Conservation (phyloP, 2,888 invertebrate species). For the Rhamnusium bicolor region DNA sequence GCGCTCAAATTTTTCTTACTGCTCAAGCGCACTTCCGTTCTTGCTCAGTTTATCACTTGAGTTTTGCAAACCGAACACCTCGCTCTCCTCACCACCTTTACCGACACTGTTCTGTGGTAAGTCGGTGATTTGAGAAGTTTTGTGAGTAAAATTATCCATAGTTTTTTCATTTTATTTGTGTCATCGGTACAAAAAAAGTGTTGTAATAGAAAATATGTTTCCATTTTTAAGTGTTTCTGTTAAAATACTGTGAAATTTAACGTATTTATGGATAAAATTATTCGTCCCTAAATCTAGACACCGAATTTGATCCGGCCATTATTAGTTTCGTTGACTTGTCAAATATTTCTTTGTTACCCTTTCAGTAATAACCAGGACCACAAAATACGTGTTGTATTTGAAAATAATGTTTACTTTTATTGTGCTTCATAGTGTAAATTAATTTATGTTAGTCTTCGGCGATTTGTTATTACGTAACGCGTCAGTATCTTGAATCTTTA, state of each 20-base stretch:
- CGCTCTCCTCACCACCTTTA: constrained; percentile 35
- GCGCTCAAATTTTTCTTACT: background rate
- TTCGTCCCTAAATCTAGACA: constrained; percentile 38
- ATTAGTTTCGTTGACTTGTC: constrained; percentile 20
- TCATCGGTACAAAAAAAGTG: constrained; percentile 47
- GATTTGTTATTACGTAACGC: constrained; percentile 41
- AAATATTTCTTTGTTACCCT: constrained; percentile 24
- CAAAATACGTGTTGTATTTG: background rate
- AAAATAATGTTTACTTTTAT: constrained; percentile 4
- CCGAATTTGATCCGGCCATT: constrained; percentile 33
- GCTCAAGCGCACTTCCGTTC: constrained; percentile 25
- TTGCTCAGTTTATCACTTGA: constrained; percentile 24
- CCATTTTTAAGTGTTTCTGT: constrained; percentile 27
- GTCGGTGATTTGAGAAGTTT: constrained; percentile 73
- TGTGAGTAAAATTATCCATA: constrained; percentile 53
- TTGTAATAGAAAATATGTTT: constrained; percentile 24
- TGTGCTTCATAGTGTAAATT: background rate
- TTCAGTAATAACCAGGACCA: background rate
- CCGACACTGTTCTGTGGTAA: constrained; percentile 81
- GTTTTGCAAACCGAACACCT: constrained; percentile 21
- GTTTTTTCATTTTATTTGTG: constrained; percentile 53
- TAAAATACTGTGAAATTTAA: constrained; percentile 41
- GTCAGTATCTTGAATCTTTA: constrained; percentile 46
- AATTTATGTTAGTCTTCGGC: constrained; percentile 16
- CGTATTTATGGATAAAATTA: constrained; percentile 35